A percentile compares a stretch with the other conserved stretches of the same genome.
phyloP scores from a whole-genome alignment of 1,140 invertebrate genomes.

The Drosophila murphyi region DNA sequence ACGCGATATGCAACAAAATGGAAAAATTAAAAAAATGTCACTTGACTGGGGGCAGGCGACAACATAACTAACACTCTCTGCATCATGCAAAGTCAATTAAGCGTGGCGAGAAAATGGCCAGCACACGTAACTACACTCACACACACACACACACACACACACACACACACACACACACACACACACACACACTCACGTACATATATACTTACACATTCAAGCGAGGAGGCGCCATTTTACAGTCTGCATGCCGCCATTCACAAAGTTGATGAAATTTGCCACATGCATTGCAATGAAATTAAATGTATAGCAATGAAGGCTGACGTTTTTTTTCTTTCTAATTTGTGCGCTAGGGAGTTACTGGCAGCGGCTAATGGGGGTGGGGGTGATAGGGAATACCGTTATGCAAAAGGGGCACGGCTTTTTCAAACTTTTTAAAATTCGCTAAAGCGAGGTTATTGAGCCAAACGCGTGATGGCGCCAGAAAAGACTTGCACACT shows the following conservation, averaged over 20 bases:
- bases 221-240: conserved; percentile 39
- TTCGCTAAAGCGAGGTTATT: conserved; percentile 53
- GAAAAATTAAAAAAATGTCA: conserved; percentile 14
- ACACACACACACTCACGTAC: conserved; percentile 8
- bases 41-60: conserved; percentile 12
- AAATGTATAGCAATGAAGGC: conserved; percentile 35
- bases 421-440: conserved; percentile 43
- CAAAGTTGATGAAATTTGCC: conserved; percentile 51
- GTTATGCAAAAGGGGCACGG: neutral
- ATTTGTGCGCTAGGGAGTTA: neutral
- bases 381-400: neutral
- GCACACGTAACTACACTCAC: conserved; percentile 10
- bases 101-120: conserved; percentile 50
- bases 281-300: conserved; percentile 46
- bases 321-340: too few relatives aligned
- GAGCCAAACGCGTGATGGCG: conserved; percentile 33
- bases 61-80: conserved; percentile 41
- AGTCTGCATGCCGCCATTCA: conserved; percentile 48
- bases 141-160: conserved; percentile 1
- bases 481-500: conserved; percentile 25
- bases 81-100: conserved; percentile 71
- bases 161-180: neutral
- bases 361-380: neutral
- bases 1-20: neutral
- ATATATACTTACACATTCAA: conserved; percentile 1